These are phyloP conservation scores for Columbina picui DNA, from an alignment of 2,113 vertebrate species.

Conservation along the genomic window DNA sequence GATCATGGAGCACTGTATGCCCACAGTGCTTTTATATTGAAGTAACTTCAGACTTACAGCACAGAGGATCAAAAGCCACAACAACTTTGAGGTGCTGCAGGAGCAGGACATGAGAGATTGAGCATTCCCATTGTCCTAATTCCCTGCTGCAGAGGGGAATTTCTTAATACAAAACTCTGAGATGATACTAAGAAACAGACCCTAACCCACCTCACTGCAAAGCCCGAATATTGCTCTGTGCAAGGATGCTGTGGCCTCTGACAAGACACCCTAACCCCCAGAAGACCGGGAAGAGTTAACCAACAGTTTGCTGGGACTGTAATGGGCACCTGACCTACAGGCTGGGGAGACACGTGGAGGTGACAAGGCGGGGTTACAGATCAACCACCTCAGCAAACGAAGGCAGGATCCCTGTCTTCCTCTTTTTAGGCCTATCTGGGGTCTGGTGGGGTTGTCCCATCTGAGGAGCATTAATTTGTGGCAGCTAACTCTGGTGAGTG, in stretches of 20 bases:
- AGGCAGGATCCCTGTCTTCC: background rate
- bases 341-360: no score
- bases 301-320: background rate
- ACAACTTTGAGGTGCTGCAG: accelerated
- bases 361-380: background rate
- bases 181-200: background rate
- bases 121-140: background rate
- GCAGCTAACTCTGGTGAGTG: background rate
- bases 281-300: background rate
- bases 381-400: background rate
- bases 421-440: background rate
- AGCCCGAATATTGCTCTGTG: background rate
- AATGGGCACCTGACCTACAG: background rate
- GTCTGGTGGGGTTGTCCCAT: background rate
- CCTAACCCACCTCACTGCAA: background rate
- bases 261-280: background rate
- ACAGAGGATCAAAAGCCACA: background rate
- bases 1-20: background rate
- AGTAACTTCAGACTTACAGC: background rate
- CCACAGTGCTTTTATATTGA: background rate
- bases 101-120: accelerated
- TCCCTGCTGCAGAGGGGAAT: background rate
- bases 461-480: background rate
- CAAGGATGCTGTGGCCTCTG: background rate
- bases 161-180: background rate